Evolutionary conservation across 2,888 invertebrate species (phyloP).

Genomic region (Congeria kusceri): DNA sequence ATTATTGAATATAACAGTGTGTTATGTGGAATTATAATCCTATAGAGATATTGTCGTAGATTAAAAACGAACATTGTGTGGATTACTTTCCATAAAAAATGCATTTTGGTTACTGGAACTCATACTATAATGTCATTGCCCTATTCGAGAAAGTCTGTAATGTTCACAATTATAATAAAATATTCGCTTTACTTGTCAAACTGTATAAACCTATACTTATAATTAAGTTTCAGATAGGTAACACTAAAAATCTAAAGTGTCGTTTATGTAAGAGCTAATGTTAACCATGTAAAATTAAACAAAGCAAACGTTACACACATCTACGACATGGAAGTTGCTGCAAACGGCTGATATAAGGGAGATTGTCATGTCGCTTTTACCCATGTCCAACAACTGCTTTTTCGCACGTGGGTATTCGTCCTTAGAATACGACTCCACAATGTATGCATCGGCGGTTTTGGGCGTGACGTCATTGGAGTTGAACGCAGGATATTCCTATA

Average conservation of each 20-base stretch:
- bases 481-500: conserved; percentile 49
- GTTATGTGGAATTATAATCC: not conserved
- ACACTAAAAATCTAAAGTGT: too few species aligned
- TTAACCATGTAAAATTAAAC: not conserved
- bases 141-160: too few species aligned
- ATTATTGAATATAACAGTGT: not conserved
- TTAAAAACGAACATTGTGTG: not conserved
- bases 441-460: conserved; percentile 12
- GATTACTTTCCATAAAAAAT: too few species aligned
- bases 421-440: conserved; percentile 34
- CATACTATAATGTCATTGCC: too few species aligned
- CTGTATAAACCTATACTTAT: too few species aligned
- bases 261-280: too few species aligned
- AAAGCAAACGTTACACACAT: not conserved
- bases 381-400: conserved; percentile 44
- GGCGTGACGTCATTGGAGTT: conserved; percentile 35
- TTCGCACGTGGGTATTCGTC: conserved; percentile 40
- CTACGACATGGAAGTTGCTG: conserved; percentile 11
- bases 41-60: not conserved
- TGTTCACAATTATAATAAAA: too few species aligned
- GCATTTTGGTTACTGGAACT: too few species aligned
- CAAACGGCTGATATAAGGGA: conserved; percentile 36
- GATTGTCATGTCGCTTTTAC: conserved; percentile 44
- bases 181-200: too few species aligned
- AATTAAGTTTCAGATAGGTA: too few species aligned